phyloP scores from a whole-genome alignment of 2,797 vertebrate species.

The Malurus leucopterus region DNA sequence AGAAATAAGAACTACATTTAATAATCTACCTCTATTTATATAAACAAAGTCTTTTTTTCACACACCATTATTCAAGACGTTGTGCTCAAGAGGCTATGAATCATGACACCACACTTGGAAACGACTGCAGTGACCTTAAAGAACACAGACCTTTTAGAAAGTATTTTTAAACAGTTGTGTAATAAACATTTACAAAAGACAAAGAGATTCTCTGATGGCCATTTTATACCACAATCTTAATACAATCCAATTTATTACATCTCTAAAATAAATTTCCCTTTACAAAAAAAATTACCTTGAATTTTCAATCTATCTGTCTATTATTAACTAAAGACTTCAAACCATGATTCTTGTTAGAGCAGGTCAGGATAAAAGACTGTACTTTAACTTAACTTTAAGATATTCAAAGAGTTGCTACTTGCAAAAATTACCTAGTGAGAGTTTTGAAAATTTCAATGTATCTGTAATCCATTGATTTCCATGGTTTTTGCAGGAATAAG shows the following conservation, averaged over 20 bases:
- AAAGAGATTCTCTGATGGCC: not conserved
- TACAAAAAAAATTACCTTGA: not conserved
- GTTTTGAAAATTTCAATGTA: slow-evolving; percentile 13
- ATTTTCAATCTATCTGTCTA: not conserved
- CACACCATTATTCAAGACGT: not conserved
- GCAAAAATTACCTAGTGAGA: not conserved
- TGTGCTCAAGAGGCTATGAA: not conserved
- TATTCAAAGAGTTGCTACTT: not conserved
- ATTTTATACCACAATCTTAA: not conserved
- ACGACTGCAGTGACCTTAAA: not conserved
- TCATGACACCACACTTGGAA: not conserved
- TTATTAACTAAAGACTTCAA: not conserved
- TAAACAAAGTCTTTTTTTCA: not conserved
- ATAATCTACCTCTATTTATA: not conserved
- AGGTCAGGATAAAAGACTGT: not conserved
- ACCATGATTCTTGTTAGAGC: not conserved
- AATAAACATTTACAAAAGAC: not conserved
- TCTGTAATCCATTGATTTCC: not conserved
- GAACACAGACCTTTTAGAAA: not conserved
- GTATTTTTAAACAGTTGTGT: not conserved
- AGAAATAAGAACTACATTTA: not conserved
- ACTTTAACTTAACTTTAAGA: not conserved
- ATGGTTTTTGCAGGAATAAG: not conserved
- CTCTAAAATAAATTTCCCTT: not conserved
- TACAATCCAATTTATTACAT: not conserved